Evolutionary conservation across 2,797 vertebrate species (phyloP).

Genomic region (Pempheris klunzingeri): DNA sequence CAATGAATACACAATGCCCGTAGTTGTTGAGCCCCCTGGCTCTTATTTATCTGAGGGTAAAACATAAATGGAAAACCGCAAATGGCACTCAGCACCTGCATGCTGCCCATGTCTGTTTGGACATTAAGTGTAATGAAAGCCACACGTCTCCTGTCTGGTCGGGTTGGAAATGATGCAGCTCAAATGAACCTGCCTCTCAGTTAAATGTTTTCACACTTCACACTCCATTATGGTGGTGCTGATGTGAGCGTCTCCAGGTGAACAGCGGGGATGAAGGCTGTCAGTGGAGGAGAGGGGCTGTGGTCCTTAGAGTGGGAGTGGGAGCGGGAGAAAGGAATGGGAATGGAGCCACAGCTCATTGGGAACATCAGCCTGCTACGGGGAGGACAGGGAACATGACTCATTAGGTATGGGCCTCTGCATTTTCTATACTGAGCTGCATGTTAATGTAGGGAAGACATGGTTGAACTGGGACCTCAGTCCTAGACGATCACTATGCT

Average conservation of each 20-base stretch:
- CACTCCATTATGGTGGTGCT: constrained; percentile 84
- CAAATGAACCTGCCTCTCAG: constrained; percentile 84
- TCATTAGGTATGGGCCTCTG: constrained; percentile 81
- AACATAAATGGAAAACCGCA: constrained; percentile 74
- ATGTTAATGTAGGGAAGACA: constrained; percentile 75
- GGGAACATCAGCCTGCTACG: constrained; percentile 70
- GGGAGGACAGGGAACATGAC: constrained; percentile 76
- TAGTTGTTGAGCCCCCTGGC: constrained; percentile 50
- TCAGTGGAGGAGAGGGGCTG: constrained; percentile 58
- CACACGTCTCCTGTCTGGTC: constrained; percentile 81
- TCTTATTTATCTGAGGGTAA: constrained; percentile 74
- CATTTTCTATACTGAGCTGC: constrained; percentile 69
- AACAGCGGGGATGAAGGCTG: constrained; percentile 68
- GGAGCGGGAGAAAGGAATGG: constrained; percentile 66
- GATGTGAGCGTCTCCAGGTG: constrained; percentile 75
- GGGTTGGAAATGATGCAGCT: constrained; percentile 81
- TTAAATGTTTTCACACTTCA: constrained; percentile 86
- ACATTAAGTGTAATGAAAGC: constrained; percentile 86
- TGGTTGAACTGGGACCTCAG: constrained; percentile 55
- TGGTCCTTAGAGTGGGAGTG: constrained; percentile 60
- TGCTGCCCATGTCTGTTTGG: constrained; percentile 73
- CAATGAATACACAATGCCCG: constrained; percentile 61
- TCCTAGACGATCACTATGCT: constrained; percentile 21
- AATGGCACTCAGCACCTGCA: constrained; percentile 71
- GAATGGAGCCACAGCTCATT: constrained; percentile 77